A percentile compares a stretch with the other conserved stretches of the same genome.
These are phyloP conservation scores for Myoxocephalus aenaeus DNA, from an alignment of 2,797 vertebrate genomes.

Conservation along the genomic window DNA sequence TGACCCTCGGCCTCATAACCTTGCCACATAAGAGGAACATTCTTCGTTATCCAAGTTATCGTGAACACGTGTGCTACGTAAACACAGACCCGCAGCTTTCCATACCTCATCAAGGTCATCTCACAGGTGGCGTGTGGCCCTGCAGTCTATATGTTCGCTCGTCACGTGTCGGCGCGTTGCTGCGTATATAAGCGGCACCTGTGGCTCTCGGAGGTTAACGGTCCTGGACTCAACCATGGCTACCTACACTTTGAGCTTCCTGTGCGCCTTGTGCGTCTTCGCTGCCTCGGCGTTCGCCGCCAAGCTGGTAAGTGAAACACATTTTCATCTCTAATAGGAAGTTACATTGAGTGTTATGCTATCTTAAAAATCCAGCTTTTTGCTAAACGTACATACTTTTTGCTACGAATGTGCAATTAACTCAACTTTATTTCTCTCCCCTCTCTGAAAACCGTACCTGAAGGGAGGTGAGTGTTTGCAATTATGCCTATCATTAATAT, in stretches of 20 bases:
- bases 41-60: neutral
- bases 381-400: neutral
- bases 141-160: neutral
- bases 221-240: slow-evolving; percentile 4
- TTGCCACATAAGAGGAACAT: neutral
- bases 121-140: slow-evolving; percentile 4
- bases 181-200: slow-evolving; percentile 34
- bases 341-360: neutral
- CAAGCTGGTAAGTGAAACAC: slow-evolving; percentile 19
- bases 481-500: neutral
- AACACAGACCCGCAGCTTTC: neutral
- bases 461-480: slow-evolving; percentile 32
- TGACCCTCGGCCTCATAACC: neutral
- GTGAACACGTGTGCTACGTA: neutral
- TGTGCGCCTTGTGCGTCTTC: slow-evolving; percentile 51
- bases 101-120: slow-evolving; percentile 4
- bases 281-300: slow-evolving; percentile 5
- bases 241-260: slow-evolving; percentile 22
- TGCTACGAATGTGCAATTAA: neutral
- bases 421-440: slow-evolving; percentile 10
- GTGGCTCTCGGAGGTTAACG: neutral
- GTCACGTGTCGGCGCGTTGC: neutral
- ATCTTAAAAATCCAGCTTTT: neutral
- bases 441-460: neutral
- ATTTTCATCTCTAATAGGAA: neutral